Evolutionary conservation across 2,797 vertebrate species (phyloP).

Genomic region (Microchirus variegatus): DNA sequence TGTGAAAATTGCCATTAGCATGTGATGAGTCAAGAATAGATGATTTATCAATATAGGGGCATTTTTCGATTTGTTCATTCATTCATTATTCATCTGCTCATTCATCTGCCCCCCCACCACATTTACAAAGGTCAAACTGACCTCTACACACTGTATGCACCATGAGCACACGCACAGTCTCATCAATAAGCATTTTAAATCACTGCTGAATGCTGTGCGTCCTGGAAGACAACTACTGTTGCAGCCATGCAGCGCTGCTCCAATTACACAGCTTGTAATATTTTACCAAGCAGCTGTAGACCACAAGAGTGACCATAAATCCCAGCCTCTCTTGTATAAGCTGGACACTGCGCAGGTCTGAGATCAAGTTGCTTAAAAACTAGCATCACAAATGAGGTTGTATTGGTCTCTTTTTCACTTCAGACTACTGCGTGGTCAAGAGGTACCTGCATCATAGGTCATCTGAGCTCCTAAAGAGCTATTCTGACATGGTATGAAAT

Average conservation of each 20-base stretch:
- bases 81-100: constrained; percentile 56
- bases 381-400: no score
- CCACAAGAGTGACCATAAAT: background rate
- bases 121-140: constrained; percentile 59
- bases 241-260: background rate
- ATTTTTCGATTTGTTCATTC: constrained; percentile 38
- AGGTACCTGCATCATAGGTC: background rate
- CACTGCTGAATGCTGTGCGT: constrained; percentile 12
- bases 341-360: constrained; percentile 1
- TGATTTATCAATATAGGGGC: constrained; percentile 32
- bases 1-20: background rate
- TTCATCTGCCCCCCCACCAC: constrained; percentile 35
- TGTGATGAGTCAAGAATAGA: constrained; percentile 22
- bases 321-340: constrained; percentile 5
- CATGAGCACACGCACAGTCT: constrained; percentile 5
- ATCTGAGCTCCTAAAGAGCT: background rate
- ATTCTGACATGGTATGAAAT: background rate
- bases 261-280: constrained; percentile 12
- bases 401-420: background rate
- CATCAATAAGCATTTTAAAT: constrained; percentile 38
- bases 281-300: constrained; percentile 3
- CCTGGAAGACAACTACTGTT: background rate
- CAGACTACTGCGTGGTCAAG: background rate
- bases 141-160: constrained; percentile 11
- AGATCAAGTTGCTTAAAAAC: constrained; percentile 12